Evolutionary conservation across 2,113 vertebrate genomes (phyloP), one percentile per base, ranked within the genome.

Genomic region (Setophaga kirtlandii): DNA sequence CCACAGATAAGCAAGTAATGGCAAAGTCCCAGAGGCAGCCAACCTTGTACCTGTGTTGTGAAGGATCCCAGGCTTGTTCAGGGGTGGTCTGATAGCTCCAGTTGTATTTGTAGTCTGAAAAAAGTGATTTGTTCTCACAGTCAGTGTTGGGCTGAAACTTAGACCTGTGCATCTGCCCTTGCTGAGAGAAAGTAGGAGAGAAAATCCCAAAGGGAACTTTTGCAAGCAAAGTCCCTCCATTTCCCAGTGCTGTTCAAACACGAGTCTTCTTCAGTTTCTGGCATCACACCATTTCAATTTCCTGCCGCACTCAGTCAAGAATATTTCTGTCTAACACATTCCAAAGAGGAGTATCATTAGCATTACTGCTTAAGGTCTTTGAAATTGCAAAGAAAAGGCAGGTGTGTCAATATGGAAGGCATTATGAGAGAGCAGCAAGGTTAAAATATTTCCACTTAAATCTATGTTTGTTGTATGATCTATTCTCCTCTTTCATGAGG

Each of bases 121-220:
- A 52, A 13, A 7, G 3, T 64, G 63, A 52, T 90, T 96, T 95
- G 78, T 93, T 93, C 91, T 91, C 89, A 91, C 81, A 96, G 69
- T 69, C 65, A 82, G 50, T 28, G 44, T 52, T 87, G 84, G 46
- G 63, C 74, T 91, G 71, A 95, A 96, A 89, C 35, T 87, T 56
- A 37, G 53, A 95, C 60, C 46, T 79, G 81, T 79, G 81, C 52
- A 52, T 62, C 77, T 89, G 82, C 67, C 39, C 58, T 91, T 47
- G 41, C 78, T 71, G 71, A 96, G 75, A 69, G 75, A 89, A 95
- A 93, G 84, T 74, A 42, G 81, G 67, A 91, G 71, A 49, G 25
- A 78, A 50, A 94, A 80, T 92, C 88, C 90, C 49, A 0, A 94
- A 93, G 92, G 94, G 85, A 96, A 78, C 3, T 2, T 83, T 56